Base-by-base conservation (phyloP, 2,797 vertebrate genomes). In the Anas acuta region DNA sequence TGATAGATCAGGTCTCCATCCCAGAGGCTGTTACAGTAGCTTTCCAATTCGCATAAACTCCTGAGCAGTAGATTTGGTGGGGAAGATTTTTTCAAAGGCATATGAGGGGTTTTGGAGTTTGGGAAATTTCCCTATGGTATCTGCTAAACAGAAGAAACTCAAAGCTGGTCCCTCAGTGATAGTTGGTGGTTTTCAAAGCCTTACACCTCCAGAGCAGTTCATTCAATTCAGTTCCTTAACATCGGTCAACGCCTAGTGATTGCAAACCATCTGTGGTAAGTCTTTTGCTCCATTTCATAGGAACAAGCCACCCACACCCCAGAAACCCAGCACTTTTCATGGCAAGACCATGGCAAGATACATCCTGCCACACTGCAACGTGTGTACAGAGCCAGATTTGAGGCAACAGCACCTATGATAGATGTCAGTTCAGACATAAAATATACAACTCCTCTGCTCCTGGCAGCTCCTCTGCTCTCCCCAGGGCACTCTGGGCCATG, bases 391-490 rank as follows among this genome's bases (percentile, higher is more conserved):
- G 43, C 22, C 33, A 45, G n/a, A 25, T 45, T 39, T 41, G n/a
- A 62, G n/a, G 12, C 6, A 3, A 28, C 37, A 33, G 6, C 13
- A 53, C 10, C n/a, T 30, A 18, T 0, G 0, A 16, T 11, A 45
- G 47, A n/a, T 53, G 43, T n/a, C 37, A 69, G 43, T 23, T 67
- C 47, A 51, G 26, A 33, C 7, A 21, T 64, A 60, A 58, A 53
- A 9, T 12, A 11, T 13, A 13, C 7, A 41, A 16, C 6, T 17
- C 16, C 13, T 69, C 74, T 39, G 17, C 14, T 69, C 35, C n/a
- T 32, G 35, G 49, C 30, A 64, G 23, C 2, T 1, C 32, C 35
- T 82, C 35, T 33, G 11, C 35, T 57, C 12, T 75, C 25, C 25
- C 84, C 71, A 65, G 49, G 22, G 16, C 69, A 7, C 14, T 58